phyloP scores from a whole-genome alignment of 2,888 invertebrate species.

The Latrodectus hesperus region DNA sequence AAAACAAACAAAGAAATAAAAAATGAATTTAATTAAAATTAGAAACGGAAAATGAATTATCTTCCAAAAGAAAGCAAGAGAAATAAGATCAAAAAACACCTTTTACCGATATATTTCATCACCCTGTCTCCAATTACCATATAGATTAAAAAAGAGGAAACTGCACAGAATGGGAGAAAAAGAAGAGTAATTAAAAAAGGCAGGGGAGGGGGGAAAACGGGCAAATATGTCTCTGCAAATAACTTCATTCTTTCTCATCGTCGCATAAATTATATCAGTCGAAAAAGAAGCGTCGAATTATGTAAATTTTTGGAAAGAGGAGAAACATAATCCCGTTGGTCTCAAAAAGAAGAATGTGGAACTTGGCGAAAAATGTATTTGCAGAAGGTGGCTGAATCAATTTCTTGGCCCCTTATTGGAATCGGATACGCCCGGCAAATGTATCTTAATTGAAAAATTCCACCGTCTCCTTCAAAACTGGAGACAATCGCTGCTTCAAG shows the following conservation, averaged over 20 bases:
- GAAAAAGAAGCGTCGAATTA: background rate
- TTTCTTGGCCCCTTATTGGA: constrained; percentile 1
- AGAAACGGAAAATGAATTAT: constrained; percentile 5
- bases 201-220: background rate
- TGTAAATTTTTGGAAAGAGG: background rate
- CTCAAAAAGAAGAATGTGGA: background rate
- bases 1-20: background rate
- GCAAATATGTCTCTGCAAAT: constrained; percentile 11
- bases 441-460: constrained; percentile 5
- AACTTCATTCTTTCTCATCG: constrained; percentile 12
- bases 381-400: constrained; percentile 2
- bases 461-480: background rate
- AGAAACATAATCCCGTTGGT: background rate
- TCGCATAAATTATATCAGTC: constrained; percentile 16
- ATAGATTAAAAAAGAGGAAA: constrained; percentile 5
- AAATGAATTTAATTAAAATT: constrained; percentile 5
- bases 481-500: too few relatives aligned
- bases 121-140: constrained; percentile 2
- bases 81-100: constrained; percentile 3
- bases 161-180: background rate
- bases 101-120: constrained; percentile 2
- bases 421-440: background rate
- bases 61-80: background rate
- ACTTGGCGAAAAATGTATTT: background rate
- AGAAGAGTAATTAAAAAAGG: constrained; percentile 7